phyloP scores from a whole-genome alignment of 2,797 vertebrate genomes.

The Pantherophis vulpinus region DNA sequence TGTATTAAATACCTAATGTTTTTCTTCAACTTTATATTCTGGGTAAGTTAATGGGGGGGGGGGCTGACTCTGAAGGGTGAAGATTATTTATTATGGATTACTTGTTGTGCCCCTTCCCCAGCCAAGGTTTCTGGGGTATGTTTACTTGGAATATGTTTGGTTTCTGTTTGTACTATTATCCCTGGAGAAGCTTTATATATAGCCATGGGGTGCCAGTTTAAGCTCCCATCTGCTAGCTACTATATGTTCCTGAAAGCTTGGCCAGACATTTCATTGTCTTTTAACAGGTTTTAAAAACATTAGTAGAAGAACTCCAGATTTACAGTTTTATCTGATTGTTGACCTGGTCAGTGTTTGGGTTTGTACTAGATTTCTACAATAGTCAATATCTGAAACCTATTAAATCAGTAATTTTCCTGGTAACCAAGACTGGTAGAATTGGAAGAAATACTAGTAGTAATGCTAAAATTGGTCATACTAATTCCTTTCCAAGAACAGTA shows the following conservation, averaged over 20 bases:
- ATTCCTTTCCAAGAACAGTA: neutral
- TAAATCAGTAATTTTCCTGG: neutral
- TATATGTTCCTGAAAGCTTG: neutral
- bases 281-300: neutral
- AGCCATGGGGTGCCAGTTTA: neutral
- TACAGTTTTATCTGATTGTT: neutral
- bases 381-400: neutral
- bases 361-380: neutral
- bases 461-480: neutral
- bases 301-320: neutral
- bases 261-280: neutral
- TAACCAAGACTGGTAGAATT: neutral
- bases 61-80: no score
- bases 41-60: slow-evolving; percentile 71
- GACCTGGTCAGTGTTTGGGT: neutral
- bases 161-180: neutral
- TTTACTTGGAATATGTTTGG: neutral
- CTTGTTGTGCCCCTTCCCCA: no score
- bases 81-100: neutral
- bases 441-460: neutral
- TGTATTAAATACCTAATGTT: slow-evolving; percentile 80
- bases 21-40: slow-evolving; percentile 83
- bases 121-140: neutral
- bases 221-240: neutral
- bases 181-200: neutral